Evolutionary conservation across 2,113 vertebrate species (phyloP).

Genomic region (Cyphomyrus discorhynchus): DNA sequence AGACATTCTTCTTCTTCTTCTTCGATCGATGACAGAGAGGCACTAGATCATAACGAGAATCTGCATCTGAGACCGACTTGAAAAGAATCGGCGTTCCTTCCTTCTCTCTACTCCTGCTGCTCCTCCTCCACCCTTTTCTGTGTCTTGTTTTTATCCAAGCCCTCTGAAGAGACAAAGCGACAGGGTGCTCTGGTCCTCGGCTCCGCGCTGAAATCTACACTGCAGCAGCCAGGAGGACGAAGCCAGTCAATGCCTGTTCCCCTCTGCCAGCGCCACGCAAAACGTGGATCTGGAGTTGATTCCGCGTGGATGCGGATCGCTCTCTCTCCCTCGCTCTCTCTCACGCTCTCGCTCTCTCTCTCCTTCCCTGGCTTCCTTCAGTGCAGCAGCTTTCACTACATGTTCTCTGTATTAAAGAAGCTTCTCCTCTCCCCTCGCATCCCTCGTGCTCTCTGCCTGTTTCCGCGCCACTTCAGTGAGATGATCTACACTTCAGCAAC

Average conservation of each 20-base stretch:
- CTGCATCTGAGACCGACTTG: not conserved
- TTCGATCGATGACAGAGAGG: constrained; percentile 55
- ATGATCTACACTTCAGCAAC: not conserved
- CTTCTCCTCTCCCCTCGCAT: not conserved
- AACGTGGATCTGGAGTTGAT: constrained; percentile 56
- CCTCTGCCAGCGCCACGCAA: constrained; percentile 52
- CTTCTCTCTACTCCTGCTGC: constrained; percentile 12
- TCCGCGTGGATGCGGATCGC: not conserved
- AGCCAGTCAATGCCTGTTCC: constrained; percentile 55
- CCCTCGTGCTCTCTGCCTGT: not conserved
- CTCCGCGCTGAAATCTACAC: constrained; percentile 65
- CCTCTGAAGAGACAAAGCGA: constrained; percentile 39
- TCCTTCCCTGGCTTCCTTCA: not conserved
- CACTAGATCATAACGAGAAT: constrained; percentile 36
- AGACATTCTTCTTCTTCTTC: constrained; percentile 65
- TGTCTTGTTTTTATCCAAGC: constrained; percentile 46
- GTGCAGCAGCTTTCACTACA: not conserved
- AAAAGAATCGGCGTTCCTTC: constrained; percentile 24
- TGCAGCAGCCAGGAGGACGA: constrained; percentile 59
- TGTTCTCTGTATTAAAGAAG: not conserved
- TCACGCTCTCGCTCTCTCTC: not conserved
- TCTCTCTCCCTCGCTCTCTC: not conserved
- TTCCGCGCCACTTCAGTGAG: not conserved
- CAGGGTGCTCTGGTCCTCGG: constrained; percentile 52
- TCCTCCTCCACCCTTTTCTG: constrained; percentile 27